A percentile compares a stretch with the other conserved stretches of the same genome.
phyloP scores from a whole-genome alignment of 2,888 invertebrate genomes.

The Punctoribates punctum region DNA sequence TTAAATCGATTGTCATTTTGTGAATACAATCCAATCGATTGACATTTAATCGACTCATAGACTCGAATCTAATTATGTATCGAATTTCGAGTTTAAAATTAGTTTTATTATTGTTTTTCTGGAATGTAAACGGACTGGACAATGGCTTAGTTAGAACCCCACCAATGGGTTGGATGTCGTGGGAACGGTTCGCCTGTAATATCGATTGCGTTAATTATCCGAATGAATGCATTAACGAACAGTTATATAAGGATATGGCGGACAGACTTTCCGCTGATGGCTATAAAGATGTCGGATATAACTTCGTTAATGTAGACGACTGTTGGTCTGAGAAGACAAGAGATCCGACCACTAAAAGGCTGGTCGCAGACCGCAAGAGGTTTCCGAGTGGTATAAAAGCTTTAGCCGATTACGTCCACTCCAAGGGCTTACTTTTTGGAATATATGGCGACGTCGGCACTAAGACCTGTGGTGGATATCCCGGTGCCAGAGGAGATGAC shows the following conservation, averaged over 20 bases:
- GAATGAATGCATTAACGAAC: constrained; percentile 78
- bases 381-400: constrained; percentile 57
- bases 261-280: constrained; percentile 54
- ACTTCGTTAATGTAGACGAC: constrained; percentile 55
- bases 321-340: constrained; percentile 55
- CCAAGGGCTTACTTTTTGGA: constrained; percentile 90
- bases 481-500: constrained; percentile 60
- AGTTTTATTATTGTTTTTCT: too few species aligned
- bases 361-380: constrained; percentile 52
- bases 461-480: constrained; percentile 95
- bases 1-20: too few species aligned
- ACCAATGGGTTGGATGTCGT: constrained; percentile 84
- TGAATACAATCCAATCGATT: too few species aligned
- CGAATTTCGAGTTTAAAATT: too few species aligned
- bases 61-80: too few species aligned
- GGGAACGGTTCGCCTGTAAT: constrained; percentile 80
- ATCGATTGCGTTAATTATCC: constrained; percentile 84
- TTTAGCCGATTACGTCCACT: constrained; percentile 65
- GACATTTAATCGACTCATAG: too few species aligned
- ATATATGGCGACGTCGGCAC: constrained; percentile 97
- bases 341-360: constrained; percentile 45
- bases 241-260: constrained; percentile 54
- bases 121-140: not conserved
- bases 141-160: constrained; percentile 77
- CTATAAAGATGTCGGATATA: constrained; percentile 55